Conservation (phyloP, 2,888 invertebrate genomes). For the Diaphora mendica region DNA sequence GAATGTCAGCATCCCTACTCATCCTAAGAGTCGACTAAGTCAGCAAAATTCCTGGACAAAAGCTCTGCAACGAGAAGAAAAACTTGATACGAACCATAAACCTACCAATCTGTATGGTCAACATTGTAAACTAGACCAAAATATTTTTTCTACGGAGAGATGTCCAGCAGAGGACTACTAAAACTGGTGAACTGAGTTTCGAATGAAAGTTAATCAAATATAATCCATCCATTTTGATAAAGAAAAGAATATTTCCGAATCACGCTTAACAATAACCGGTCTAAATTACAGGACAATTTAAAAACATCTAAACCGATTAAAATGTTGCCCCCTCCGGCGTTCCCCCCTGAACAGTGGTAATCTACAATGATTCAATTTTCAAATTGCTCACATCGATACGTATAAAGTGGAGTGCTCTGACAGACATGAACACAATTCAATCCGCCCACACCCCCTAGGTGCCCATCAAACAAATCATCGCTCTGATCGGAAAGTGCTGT, state of each 20-base stretch:
- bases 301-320: neutral
- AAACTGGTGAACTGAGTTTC: too few species aligned
- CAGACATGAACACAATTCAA: constrained; percentile 41
- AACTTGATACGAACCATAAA: too few species aligned
- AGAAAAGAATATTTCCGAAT: neutral
- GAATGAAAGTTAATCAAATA: neutral
- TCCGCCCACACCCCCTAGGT: constrained; percentile 32
- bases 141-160: too few species aligned
- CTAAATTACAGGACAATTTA: neutral
- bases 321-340: neutral
- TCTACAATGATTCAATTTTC: constrained; percentile 12
- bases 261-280: neutral
- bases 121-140: too few species aligned
- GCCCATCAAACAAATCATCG: constrained; percentile 42
- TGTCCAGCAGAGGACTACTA: too few species aligned
- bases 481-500: constrained; percentile 35
- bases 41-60: too few species aligned
- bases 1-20: too few species aligned
- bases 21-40: too few species aligned
- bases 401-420: constrained; percentile 35
- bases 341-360: neutral
- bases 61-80: too few species aligned
- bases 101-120: too few species aligned
- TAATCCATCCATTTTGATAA: neutral
- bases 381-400: constrained; percentile 29